Base-by-base conservation (phyloP, 2,113 vertebrate genomes). In the Thalassarche chlororhynchos region DNA sequence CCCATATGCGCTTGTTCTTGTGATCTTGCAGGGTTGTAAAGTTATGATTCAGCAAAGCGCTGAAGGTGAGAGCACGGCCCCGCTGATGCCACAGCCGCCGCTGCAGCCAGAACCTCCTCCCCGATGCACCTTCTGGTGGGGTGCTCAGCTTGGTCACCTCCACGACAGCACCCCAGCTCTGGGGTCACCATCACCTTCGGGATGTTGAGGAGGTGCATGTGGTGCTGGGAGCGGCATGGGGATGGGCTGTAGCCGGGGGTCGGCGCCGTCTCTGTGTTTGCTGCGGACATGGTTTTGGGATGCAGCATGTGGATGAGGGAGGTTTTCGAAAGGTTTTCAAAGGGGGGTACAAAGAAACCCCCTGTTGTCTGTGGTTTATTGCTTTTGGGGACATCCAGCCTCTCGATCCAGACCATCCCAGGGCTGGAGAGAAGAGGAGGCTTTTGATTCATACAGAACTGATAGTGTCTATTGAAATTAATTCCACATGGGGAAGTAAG, bases 21-120 rank as follows among this genome's bases (percentile, higher is more conserved):
- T 95, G 66, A 93, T 94, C 66, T 87, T 49, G 49, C 58, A 89
- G 38, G 55, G 55, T 55, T 93, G 51, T 84, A 25, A 88, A 80
- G 75, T 44, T 64, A 49, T 66, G 78, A 93, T 93, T 91, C 82
- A 95, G 94, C 81, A 77, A 90, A 89, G 65, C 3, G 1, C 36
- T 84, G 74, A 89, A 80, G 74, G 78, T 90, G 51, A 79, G 60
- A 85, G 38, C 51, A 34, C 0, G 2, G 57, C 17, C 38, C 26
- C 1, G 3, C 13, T 31, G 25, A 28, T 34, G 66, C 58, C 1
- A 1, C 2, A 1, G 36, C 69, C 7, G 2, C 28, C 1, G 2
- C 21, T 36, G 12, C 42, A 77, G 55, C 69, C 3, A 1, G 47
- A 34, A 44, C 13, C 28, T 71, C 38, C 18, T 74, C 31, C 38